Conservation (phyloP, 2,113 vertebrate genomes). For the Elaphurus davidianus region DNA sequence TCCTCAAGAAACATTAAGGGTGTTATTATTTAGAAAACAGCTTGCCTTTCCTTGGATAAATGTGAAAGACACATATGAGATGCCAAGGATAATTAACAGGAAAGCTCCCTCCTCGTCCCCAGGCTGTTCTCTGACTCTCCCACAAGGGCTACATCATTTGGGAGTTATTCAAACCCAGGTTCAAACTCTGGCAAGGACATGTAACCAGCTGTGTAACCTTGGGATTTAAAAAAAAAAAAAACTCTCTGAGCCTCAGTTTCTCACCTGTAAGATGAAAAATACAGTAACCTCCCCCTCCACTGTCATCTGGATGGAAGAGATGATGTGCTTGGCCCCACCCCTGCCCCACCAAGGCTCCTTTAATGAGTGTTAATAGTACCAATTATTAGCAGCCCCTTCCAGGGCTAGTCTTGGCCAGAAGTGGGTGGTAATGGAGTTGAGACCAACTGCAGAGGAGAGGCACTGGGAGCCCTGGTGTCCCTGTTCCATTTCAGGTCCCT, state of each 20-base stretch:
- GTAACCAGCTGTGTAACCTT: not conserved
- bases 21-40: not conserved
- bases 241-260: not conserved
- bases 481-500: not conserved
- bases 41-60: not conserved
- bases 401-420: not conserved
- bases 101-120: not conserved
- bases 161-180: not conserved
- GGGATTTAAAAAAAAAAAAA: not conserved
- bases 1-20: not conserved
- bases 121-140: not conserved
- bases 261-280: not conserved
- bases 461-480: not conserved
- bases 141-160: not conserved
- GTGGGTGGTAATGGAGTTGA: not conserved
- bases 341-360: not conserved
- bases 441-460: not conserved
- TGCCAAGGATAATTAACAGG: not conserved
- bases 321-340: not conserved
- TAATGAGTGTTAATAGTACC: not conserved
- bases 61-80: not conserved
- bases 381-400: not conserved
- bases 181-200: not conserved
- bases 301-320: not conserved
- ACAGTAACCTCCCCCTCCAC: not conserved